Conservation (phyloP, 1,140 invertebrate species). For the Popillia japonica region DNA sequence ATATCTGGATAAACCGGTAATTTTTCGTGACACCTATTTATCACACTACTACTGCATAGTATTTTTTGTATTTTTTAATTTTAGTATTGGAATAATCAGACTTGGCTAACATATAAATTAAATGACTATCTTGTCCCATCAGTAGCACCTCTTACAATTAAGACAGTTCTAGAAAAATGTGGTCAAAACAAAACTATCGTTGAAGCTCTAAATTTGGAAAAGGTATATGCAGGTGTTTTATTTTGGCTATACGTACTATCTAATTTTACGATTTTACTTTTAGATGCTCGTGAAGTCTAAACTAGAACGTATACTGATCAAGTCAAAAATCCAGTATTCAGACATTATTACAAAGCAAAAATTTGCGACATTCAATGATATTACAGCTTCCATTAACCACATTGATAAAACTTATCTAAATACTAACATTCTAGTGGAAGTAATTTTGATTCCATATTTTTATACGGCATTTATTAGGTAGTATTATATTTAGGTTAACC, state of each 20-base stretch:
- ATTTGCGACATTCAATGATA: neutral
- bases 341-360: neutral
- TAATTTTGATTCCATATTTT: neutral
- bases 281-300: neutral
- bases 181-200: neutral
- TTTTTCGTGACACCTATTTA: neutral
- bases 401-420: conserved; percentile 1
- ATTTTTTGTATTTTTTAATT: neutral
- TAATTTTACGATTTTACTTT: neutral
- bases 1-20: conserved; percentile 14
- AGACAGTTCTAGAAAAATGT: neutral
- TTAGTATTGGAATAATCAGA: conserved; percentile 20
- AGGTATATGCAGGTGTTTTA: neutral
- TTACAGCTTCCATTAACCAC: neutral
- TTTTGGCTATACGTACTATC: neutral
- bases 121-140: neutral
- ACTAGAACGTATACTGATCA: neutral
- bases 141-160: neutral
- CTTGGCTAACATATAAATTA: neutral
- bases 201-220: neutral
- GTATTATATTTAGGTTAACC: neutral
- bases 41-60: neutral
- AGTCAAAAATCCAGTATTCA: neutral
- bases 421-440: neutral
- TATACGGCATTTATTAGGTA: neutral